Percentiles rank a stretch among this genome's conserved stretches.
phyloP scores from a whole-genome alignment of 2,113 vertebrate genomes.

The Microcebus lehilahytsara region DNA sequence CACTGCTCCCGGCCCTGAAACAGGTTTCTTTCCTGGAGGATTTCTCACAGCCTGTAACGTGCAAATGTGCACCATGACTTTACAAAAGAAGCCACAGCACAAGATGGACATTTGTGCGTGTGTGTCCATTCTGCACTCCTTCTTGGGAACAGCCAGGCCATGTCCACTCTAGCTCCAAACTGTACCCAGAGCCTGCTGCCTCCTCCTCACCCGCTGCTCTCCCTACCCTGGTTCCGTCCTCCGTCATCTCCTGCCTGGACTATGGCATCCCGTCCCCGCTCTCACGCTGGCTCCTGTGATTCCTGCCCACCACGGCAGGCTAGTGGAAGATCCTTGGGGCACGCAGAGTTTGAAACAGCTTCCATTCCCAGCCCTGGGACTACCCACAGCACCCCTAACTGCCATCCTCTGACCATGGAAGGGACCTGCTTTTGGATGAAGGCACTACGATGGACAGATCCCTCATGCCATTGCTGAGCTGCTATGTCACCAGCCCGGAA shows the following conservation, averaged over 20 bases:
- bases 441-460: background rate
- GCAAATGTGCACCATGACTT: background rate
- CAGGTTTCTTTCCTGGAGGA: background rate
- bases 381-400: background rate
- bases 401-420: background rate
- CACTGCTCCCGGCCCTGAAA: background rate
- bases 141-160: background rate
- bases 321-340: background rate
- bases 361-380: background rate
- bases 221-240: background rate
- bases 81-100: background rate
- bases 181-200: background rate
- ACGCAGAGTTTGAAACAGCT: background rate
- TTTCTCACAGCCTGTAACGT: background rate
- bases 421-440: background rate
- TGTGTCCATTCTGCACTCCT: background rate
- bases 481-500: background rate
- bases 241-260: background rate
- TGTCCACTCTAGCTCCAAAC: background rate
- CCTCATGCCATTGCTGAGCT: accelerated
- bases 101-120: too few species aligned
- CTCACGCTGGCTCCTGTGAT: background rate
- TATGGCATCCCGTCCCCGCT: background rate
- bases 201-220: background rate
- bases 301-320: background rate